Percentiles rank a stretch among this genome's conserved stretches.
These are phyloP conservation scores for Pseudococcus jackbeardsleyi DNA, from an alignment of 2,888 invertebrate genomes.

Conservation along the genomic window DNA sequence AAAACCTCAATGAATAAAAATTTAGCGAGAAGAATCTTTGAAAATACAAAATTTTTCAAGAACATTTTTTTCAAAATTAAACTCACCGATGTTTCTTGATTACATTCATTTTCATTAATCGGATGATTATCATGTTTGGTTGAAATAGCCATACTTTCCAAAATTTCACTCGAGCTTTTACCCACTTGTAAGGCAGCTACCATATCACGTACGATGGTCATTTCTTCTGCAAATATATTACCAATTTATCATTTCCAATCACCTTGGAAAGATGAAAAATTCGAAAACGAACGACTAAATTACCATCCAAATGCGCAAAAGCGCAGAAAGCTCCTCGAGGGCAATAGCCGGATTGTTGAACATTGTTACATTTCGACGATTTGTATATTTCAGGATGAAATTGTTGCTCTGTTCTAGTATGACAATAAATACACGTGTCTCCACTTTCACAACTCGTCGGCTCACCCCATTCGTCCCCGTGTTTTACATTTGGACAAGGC, in stretches of 20 bases:
- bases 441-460: constrained; percentile 97
- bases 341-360: constrained; percentile 98
- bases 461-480: constrained; percentile 99
- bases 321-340: constrained; percentile 99
- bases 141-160: constrained; percentile 81
- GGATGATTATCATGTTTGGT: constrained; percentile 69
- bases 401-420: constrained; percentile 98
- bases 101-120: constrained; percentile 69
- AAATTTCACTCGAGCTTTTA: constrained; percentile 87
- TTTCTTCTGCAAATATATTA: constrained; percentile 77
- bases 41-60: no score
- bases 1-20: no score
- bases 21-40: no score
- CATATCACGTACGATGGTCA: constrained; percentile 84
- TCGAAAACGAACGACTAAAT: constrained; percentile 68
- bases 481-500: constrained; percentile 98
- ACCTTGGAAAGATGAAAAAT: not conserved
- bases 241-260: not conserved
- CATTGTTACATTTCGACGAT: constrained; percentile 99
- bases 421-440: constrained; percentile 96
- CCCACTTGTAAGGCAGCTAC: constrained; percentile 80
- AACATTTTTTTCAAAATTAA: no score
- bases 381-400: constrained; percentile 99
- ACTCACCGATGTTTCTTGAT: constrained; percentile 66
- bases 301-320: constrained; percentile 98